These are phyloP conservation scores for Triplophysa rosa DNA, from an alignment of 2,113 vertebrate species.

Conservation along the genomic window DNA sequence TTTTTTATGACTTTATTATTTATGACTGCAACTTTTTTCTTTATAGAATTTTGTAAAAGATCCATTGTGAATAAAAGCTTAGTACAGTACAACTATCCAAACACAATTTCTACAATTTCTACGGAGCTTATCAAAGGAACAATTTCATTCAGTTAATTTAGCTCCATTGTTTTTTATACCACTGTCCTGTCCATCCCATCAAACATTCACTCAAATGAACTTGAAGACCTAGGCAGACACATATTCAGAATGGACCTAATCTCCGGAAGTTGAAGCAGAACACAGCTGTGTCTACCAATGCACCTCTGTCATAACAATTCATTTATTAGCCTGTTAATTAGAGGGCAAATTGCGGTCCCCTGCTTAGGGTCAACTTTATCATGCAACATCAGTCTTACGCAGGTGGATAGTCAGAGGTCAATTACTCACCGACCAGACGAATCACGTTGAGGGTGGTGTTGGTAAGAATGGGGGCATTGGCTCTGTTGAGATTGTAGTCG, in stretches of 20 bases:
- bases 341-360: conserved; percentile 52
- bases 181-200: conserved; percentile 23
- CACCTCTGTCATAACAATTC: conserved; percentile 8
- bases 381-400: conserved; percentile 25
- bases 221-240: conserved; percentile 47
- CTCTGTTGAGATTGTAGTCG: conserved; percentile 92
- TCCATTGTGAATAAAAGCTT: too few relatives aligned
- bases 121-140: not conserved
- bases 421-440: conserved; percentile 91
- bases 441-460: conserved; percentile 98
- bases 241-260: conserved; percentile 57
- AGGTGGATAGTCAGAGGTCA: conserved; percentile 26
- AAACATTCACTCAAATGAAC: conserved; percentile 41
- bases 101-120: too few relatives aligned
- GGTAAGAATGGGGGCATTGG: conserved; percentile 92
- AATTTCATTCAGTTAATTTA: not conserved
- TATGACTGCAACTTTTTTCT: too few relatives aligned
- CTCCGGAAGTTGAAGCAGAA: conserved; percentile 51
- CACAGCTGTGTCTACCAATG: conserved; percentile 41
- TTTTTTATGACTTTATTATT: too few relatives aligned
- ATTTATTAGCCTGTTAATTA: conserved; percentile 58
- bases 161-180: not conserved
- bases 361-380: conserved; percentile 33
- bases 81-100: too few relatives aligned
- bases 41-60: too few relatives aligned